These are phyloP conservation scores for Hypolimnas misippus DNA, from an alignment of 2,888 invertebrate genomes.

Conservation along the genomic window DNA sequence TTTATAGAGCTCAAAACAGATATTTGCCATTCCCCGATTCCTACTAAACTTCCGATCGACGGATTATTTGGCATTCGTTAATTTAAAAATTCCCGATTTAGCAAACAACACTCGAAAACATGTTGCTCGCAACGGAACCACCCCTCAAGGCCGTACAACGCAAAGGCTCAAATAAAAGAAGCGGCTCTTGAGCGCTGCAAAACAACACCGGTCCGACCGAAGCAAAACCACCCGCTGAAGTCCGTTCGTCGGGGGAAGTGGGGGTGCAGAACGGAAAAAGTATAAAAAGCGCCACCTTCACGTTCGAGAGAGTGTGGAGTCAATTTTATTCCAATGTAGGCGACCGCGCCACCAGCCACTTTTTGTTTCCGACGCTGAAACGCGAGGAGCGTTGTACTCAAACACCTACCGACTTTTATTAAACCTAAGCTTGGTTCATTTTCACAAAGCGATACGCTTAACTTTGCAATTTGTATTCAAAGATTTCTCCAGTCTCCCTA, in stretches of 20 bases:
- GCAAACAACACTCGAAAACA: constrained; percentile 76
- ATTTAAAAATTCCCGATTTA: constrained; percentile 80
- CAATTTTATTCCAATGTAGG: constrained; percentile 84
- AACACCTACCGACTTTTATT: constrained; percentile 82
- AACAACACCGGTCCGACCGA: constrained; percentile 82
- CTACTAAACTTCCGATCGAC: constrained; percentile 57
- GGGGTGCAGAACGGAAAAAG: constrained; percentile 64
- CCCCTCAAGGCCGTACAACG: constrained; percentile 79
- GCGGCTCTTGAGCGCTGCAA: constrained; percentile 82
- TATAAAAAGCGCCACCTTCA: constrained; percentile 79
- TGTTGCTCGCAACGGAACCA: constrained; percentile 69
- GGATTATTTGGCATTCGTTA: constrained; percentile 73
- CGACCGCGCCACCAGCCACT: constrained; percentile 81
- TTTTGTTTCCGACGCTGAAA: constrained; percentile 82
- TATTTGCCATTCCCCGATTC: constrained; percentile 39
- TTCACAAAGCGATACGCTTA: constrained; percentile 47
- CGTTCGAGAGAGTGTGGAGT: constrained; percentile 84
- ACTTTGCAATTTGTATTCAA: constrained; percentile 40
- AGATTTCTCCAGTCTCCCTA: constrained; percentile 18
- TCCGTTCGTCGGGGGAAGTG: constrained; percentile 57
- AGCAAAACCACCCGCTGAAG: constrained; percentile 84
- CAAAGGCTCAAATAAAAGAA: constrained; percentile 83
- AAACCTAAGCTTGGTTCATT: constrained; percentile 62
- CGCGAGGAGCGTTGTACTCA: constrained; percentile 80
- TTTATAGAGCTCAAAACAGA: constrained; percentile 28